Percentiles rank a stretch among this genome's conserved stretches.
These are phyloP conservation scores for Schizaphis graminum DNA, from an alignment of 2,888 invertebrate species.

Conservation along the genomic window DNA sequence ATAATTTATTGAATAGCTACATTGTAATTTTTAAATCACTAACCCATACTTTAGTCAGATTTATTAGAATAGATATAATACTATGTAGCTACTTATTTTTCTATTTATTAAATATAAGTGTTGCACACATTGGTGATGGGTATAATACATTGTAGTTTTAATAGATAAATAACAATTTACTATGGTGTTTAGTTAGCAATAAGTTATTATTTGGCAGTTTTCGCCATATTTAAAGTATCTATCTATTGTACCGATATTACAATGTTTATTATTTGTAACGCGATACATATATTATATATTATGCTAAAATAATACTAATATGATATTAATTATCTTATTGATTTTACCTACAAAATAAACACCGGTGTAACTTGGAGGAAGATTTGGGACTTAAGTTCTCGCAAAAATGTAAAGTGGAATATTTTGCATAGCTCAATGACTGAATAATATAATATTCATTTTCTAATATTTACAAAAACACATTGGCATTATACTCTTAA, in stretches of 20 bases:
- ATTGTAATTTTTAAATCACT: background rate
- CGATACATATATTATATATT: background rate
- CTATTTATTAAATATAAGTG: background rate
- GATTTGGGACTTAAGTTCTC: background rate
- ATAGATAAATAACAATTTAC: background rate
- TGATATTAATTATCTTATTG: background rate
- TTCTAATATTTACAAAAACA: background rate
- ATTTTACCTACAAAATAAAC: background rate
- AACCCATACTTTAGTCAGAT: conserved; percentile 6
- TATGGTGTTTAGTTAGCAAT: background rate
- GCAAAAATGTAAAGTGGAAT: background rate
- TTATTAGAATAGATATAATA: background rate
- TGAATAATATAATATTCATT: background rate
- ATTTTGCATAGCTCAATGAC: background rate
- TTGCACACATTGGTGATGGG: background rate
- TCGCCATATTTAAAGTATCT: background rate
- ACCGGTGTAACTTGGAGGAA: background rate
- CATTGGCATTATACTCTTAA: too few species aligned
- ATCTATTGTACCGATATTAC: background rate
- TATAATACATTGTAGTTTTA: background rate
- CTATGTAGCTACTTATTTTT: background rate
- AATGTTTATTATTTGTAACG: background rate
- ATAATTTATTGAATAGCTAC: background rate
- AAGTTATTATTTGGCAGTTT: background rate
- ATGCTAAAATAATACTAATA: background rate